These are phyloP conservation scores for Prunella strophiata DNA, from an alignment of 2,797 vertebrate species.

Conservation along the genomic window DNA sequence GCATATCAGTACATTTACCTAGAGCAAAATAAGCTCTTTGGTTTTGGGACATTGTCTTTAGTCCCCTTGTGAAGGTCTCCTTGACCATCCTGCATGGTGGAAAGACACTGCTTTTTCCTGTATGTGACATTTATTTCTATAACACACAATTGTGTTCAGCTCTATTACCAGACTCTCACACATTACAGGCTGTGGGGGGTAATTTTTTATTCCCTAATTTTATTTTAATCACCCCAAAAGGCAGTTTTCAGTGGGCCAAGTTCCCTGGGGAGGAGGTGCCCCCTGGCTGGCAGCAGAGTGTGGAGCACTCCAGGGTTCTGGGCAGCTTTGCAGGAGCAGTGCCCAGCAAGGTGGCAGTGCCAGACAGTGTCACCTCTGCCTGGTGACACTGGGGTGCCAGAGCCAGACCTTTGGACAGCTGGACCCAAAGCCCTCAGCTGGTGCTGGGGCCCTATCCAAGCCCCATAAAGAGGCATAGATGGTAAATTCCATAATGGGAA, in stretches of 20 bases:
- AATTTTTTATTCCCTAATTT: rapidly evolving
- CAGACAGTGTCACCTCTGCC: not conserved
- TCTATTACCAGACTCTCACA: not conserved
- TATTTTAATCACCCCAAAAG: not conserved
- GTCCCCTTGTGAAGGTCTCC: not conserved
- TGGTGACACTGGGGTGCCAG: not conserved
- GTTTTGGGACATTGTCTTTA: conserved; percentile 3
- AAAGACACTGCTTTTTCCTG: not conserved
- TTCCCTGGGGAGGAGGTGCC: not conserved
- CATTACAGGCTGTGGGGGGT: not conserved
- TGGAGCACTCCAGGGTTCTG: not conserved
- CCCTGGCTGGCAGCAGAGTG: rapidly evolving
- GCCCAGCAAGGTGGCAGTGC: not conserved
- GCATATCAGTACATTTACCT: conserved; percentile 21
- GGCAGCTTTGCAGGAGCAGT: not conserved
- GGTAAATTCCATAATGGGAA: not conserved
- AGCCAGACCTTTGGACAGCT: not conserved
- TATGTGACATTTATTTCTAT: not conserved
- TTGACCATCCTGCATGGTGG: not conserved
- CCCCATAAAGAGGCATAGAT: not conserved
- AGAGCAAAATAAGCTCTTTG: not conserved
- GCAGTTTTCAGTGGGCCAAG: rapidly evolving
- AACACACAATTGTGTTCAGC: not conserved
- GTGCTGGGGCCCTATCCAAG: not conserved
- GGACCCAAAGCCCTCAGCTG: conserved; percentile 26